Percentiles rank a stretch among this genome's conserved stretches.
Conservation (phyloP, 2,113 vertebrate genomes). For the Siniperca chuatsi region DNA sequence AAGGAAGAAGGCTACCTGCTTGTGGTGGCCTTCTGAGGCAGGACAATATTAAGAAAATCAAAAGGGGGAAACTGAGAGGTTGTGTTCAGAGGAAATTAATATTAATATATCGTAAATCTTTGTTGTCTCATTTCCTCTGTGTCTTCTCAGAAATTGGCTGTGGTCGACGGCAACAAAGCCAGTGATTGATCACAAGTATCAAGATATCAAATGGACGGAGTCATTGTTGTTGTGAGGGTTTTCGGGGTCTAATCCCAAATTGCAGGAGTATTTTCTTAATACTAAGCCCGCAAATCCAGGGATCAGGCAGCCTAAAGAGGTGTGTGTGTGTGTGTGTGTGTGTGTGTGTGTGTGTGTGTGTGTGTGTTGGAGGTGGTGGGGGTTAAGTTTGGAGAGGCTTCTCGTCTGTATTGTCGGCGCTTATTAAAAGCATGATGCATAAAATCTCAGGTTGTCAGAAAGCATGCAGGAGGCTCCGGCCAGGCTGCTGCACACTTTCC, state of each 20-base stretch:
- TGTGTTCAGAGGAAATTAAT: not conserved
- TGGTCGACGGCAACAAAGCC: slow-evolving; percentile 58
- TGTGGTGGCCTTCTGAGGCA: not conserved
- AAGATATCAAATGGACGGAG: slow-evolving; percentile 85
- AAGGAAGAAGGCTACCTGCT: not conserved
- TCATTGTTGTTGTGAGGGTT: slow-evolving; percentile 80
- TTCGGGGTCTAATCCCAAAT: slow-evolving; percentile 90
- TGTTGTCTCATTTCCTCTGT: slow-evolving; percentile 45
- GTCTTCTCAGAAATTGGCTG: slow-evolving; percentile 23
- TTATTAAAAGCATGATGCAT: slow-evolving; percentile 83
- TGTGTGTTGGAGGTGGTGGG: slow-evolving; percentile 22
- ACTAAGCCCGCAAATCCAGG: slow-evolving; percentile 87
- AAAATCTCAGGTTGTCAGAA: slow-evolving; percentile 77
- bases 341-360: slow-evolving; percentile 67
- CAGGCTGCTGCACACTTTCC: slow-evolving; percentile 13
- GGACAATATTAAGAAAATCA: not conserved
- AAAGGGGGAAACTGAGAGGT: not conserved
- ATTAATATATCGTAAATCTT: not conserved
- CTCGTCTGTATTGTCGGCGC: slow-evolving; percentile 68
- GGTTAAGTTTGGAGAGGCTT: slow-evolving; percentile 61
- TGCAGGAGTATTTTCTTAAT: slow-evolving; percentile 88
- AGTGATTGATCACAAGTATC: slow-evolving; percentile 80
- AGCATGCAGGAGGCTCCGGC: slow-evolving; percentile 36
- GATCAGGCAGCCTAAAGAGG: slow-evolving; percentile 81
- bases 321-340: slow-evolving; percentile 59